phyloP scores from a whole-genome alignment of 2,113 vertebrate genomes.

The human (Homo sapiens) region GRCh38 chr14:33722501-33723000 shows the following conservation, averaged over 20 bases:
- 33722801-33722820: slow-evolving; percentile 44
- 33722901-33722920: slow-evolving; percentile 45
- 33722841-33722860: slow-evolving; percentile 41
- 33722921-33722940: not conserved
- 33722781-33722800: slow-evolving; percentile 58
- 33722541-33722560: not conserved
- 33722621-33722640: slow-evolving; percentile 25
- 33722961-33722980: not conserved
- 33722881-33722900: slow-evolving; percentile 37
- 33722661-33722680: slow-evolving; percentile 58
- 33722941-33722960: slow-evolving; percentile 21
- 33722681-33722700: slow-evolving; percentile 43
- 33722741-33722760: slow-evolving; percentile 49
- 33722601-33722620: not conserved
- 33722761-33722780: slow-evolving; percentile 60
- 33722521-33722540: slow-evolving; percentile 11
- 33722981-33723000: not conserved
- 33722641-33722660: slow-evolving; percentile 35
- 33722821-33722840: slow-evolving; percentile 28
- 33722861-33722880: slow-evolving; percentile 60
- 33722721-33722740: slow-evolving; percentile 38
- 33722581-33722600: not conserved
- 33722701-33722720: slow-evolving; percentile 55
- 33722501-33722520: slow-evolving; percentile 42
- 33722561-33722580: not conserved